These are phyloP conservation scores for Ridgeia piscesae DNA, from an alignment of 1,140 invertebrate species.

Conservation along the genomic window DNA sequence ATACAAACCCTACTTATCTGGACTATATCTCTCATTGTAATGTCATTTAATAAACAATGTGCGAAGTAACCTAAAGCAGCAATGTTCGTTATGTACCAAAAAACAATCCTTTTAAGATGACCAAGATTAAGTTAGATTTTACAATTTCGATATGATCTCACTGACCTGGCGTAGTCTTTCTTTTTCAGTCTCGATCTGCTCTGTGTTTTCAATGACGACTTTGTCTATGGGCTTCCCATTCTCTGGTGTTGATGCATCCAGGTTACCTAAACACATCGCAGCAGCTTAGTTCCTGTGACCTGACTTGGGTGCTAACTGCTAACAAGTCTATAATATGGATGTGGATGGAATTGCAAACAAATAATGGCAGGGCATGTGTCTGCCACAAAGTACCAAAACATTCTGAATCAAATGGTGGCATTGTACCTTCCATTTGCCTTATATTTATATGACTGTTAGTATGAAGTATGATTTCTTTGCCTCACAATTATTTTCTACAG, in stretches of 20 bases:
- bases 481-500: neutral
- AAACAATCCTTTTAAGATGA: neutral
- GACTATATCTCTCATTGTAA: no score
- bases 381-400: no score
- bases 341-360: no score
- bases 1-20: no score
- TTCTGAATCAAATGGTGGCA: no score
- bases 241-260: neutral
- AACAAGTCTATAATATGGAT: no score
- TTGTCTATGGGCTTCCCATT: constrained; percentile 5
- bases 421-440: no score
- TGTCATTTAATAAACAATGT: no score
- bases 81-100: neutral
- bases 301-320: no score
- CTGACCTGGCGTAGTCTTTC: constrained; percentile 51
- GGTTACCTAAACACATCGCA: neutral
- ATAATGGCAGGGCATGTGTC: no score
- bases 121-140: neutral
- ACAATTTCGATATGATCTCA: neutral
- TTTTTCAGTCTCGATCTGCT: constrained; percentile 58
- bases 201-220: constrained; percentile 31
- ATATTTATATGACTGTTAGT: no score
- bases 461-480: neutral
- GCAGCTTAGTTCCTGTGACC: neutral
- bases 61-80: no score